Evolutionary conservation across 2,797 vertebrate species (phyloP).

Genomic region (Gymnocypris eckloni): DNA sequence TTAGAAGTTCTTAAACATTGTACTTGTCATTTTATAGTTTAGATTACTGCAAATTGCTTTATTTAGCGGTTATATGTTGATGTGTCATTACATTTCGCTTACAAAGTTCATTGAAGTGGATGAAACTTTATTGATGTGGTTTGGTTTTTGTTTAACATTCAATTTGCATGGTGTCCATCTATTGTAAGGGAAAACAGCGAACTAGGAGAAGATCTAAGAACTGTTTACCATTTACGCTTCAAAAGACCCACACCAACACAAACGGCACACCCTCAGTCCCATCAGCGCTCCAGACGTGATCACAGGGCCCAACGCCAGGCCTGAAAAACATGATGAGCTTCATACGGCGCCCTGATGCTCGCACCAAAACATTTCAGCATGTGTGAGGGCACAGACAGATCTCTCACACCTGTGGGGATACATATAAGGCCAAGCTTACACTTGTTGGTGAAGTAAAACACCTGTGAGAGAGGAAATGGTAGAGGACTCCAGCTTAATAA

Average conservation of each 20-base stretch:
- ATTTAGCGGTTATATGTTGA: not conserved
- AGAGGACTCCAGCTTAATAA: not conserved
- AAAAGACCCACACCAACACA: slow-evolving; percentile 14
- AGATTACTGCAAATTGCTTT: not conserved
- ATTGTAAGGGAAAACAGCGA: not conserved
- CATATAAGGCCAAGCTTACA: not conserved
- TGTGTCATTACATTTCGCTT: not conserved
- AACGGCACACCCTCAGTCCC: not conserved
- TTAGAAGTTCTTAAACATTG: not conserved
- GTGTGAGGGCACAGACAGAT: slow-evolving; percentile 1
- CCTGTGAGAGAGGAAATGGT: slow-evolving; percentile 11
- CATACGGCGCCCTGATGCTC: not conserved
- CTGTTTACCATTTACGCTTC: not conserved
- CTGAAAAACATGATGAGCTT: not conserved
- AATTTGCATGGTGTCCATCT: not conserved
- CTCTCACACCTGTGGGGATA: not conserved
- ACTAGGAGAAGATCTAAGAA: not conserved
- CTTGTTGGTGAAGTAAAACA: slow-evolving; percentile 30
- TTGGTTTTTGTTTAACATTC: not conserved
- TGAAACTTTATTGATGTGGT: slow-evolving; percentile 25
- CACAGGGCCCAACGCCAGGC: not conserved
- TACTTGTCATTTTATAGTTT: not conserved
- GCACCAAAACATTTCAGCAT: not conserved
- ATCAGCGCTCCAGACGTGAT: not conserved
- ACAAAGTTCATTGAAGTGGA: slow-evolving; percentile 10